Evolutionary conservation across 2,113 vertebrate genomes (phyloP).

Genomic region (Actinemys pallida): DNA sequence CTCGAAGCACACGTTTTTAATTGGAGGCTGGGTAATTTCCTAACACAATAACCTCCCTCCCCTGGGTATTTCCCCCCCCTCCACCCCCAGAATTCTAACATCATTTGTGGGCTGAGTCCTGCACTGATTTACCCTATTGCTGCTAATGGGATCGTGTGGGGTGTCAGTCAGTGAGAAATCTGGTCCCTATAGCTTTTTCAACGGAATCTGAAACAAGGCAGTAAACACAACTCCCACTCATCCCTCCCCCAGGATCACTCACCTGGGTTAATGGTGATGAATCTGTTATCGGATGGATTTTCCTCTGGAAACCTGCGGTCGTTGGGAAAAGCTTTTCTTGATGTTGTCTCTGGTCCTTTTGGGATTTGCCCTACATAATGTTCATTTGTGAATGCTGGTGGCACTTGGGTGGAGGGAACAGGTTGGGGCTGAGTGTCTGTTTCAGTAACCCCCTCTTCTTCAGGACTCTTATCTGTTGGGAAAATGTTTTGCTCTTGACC

Average conservation of each 20-base stretch:
- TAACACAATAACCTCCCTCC: not conserved
- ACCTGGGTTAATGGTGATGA: slow-evolving; percentile 91
- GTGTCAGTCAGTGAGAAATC: not conserved
- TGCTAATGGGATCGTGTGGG: not conserved
- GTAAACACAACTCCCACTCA: not conserved
- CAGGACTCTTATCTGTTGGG: slow-evolving; percentile 58
- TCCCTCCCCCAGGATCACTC: slow-evolving; percentile 20
- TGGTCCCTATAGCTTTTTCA: not conserved
- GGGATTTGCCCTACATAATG: slow-evolving; percentile 67
- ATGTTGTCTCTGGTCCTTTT: slow-evolving; percentile 65
- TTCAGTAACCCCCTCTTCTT: slow-evolving; percentile 41
- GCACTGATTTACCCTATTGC: not conserved
- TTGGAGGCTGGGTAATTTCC: not conserved
- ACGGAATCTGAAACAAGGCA: rapidly evolving
- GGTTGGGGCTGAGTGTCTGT: slow-evolving; percentile 46
- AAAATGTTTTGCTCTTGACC: slow-evolving; percentile 50
- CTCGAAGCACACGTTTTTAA: not conserved
- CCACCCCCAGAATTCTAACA: not conserved
- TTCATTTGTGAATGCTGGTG: slow-evolving; percentile 79
- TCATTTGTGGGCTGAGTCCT: not conserved
- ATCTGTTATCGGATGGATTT: slow-evolving; percentile 77
- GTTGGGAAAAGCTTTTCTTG: slow-evolving; percentile 65
- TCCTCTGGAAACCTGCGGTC: slow-evolving; percentile 74
- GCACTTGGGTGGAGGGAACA: slow-evolving; percentile 82
- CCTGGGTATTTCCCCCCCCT: not conserved